phyloP scores from a whole-genome alignment of 2,888 invertebrate genomes.

The Muscina levida region DNA sequence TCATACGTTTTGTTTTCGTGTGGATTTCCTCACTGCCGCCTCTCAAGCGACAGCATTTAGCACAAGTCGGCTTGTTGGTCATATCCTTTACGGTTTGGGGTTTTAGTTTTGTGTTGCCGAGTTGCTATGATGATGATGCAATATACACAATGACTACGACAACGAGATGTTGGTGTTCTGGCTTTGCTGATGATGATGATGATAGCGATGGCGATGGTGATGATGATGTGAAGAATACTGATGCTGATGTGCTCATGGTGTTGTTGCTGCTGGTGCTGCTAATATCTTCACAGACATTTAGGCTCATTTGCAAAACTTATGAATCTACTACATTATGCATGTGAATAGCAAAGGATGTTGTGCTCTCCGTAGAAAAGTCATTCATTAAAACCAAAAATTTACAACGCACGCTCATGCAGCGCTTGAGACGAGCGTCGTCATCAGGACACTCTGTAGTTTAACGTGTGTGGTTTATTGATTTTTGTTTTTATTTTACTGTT shows the following conservation, averaged over 20 bases:
- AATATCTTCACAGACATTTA: slow-evolving; percentile 63
- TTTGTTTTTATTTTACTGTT: slow-evolving; percentile 16
- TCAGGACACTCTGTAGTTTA: neutral
- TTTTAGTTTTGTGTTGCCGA: slow-evolving; percentile 12
- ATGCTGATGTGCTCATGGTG: neutral
- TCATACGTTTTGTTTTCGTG: slow-evolving; percentile 48
- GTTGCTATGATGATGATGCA: slow-evolving; percentile 25
- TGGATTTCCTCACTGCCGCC: slow-evolving; percentile 17
- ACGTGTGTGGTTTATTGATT: slow-evolving; percentile 29
- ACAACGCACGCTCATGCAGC: slow-evolving; percentile 3
- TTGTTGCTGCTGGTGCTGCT: slow-evolving; percentile 20
- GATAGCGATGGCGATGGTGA: neutral
- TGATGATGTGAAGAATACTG: neutral
- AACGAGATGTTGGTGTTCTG: slow-evolving; percentile 9
- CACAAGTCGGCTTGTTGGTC: neutral
- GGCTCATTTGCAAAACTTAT: slow-evolving; percentile 52
- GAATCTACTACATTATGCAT: slow-evolving; percentile 10
- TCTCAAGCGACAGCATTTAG: neutral
- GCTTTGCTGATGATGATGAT: slow-evolving; percentile 14
- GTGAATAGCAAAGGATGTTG: neutral
- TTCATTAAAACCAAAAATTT: slow-evolving; percentile 62
- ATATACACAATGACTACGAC: neutral
- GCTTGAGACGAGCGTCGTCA: neutral
- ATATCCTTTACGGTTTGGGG: slow-evolving; percentile 5
- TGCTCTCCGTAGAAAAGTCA: slow-evolving; percentile 45